Percentiles rank a stretch among this genome's conserved stretches.
These are phyloP conservation scores for human DNA, from an alignment of 2,113 vertebrate species.

Conservation along the genomic window GRCh38 chr20:60580001-60580500, in stretches of 20 bases:
- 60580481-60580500: accelerated
- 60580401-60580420: neutral
- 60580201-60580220: accelerated
- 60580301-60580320: accelerated
- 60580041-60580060: accelerated
- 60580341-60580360: accelerated
- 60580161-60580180: neutral
- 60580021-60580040: neutral
- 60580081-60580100: too few relatives aligned
- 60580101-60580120: neutral
- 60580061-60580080: too few relatives aligned
- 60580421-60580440: too few relatives aligned
- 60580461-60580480: accelerated
- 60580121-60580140: accelerated
- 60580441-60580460: neutral
- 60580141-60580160: accelerated
- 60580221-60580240: accelerated
- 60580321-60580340: neutral
- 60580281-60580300: accelerated
- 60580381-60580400: too few relatives aligned
- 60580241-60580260: too few relatives aligned
- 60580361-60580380: neutral
- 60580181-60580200: accelerated
- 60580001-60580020: neutral
- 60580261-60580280: neutral